Evolutionary conservation across 1,140 invertebrate species (phyloP).

Genomic region (Euura lappo): DNA sequence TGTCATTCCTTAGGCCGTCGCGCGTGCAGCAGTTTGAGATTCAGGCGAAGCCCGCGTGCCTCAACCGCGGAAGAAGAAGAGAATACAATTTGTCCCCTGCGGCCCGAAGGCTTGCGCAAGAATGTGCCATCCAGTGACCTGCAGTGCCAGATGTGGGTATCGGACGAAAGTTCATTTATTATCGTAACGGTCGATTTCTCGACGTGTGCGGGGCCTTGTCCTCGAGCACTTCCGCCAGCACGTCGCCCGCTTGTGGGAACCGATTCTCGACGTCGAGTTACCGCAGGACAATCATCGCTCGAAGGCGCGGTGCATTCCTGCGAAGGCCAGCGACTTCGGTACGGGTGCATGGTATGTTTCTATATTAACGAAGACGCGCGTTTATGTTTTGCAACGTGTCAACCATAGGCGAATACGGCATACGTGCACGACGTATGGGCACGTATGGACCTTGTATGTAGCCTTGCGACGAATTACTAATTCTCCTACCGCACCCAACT

Average conservation of each 20-base stretch:
- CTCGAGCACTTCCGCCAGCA: not conserved
- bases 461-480: not conserved
- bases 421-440: not conserved
- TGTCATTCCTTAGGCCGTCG: not conserved
- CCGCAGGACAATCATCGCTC: not conserved
- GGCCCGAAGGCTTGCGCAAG: too few species aligned
- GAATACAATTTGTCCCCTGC: not conserved
- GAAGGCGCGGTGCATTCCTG: not conserved
- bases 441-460: not conserved
- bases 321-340: not conserved
- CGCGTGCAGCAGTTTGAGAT: not conserved
- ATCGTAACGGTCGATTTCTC: too few species aligned
- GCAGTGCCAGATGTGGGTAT: too few species aligned
- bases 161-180: too few species aligned
- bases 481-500: not conserved
- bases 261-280: not conserved
- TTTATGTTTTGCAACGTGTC: not conserved
- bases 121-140: too few species aligned
- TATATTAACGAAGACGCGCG: not conserved
- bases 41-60: not conserved
- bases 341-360: not conserved
- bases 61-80: not conserved
- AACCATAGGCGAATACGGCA: not conserved
- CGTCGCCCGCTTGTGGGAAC: not conserved
- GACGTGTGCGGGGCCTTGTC: too few species aligned